These are phyloP conservation scores for Danio kyathit DNA, from an alignment of 2,797 vertebrate genomes.

Conservation along the genomic window DNA sequence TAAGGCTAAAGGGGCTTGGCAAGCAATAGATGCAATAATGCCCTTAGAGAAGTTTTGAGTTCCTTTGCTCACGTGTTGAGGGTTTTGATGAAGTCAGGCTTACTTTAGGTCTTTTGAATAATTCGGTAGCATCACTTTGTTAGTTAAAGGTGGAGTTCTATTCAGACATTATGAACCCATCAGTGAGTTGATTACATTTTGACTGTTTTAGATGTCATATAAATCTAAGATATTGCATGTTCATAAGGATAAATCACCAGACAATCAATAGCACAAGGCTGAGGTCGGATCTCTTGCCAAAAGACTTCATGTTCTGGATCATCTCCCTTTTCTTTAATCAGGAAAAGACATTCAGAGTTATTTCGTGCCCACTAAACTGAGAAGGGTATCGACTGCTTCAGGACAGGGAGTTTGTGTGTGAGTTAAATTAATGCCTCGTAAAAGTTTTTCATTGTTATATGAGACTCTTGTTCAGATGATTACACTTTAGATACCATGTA, in stretches of 20 bases:
- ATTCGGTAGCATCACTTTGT: conserved; percentile 62
- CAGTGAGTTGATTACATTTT: no score
- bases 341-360: conserved; percentile 73
- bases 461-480: background rate
- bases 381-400: conserved; percentile 70
- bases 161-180: no score
- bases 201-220: no score
- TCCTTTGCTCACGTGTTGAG: background rate
- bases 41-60: background rate
- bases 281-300: conserved; percentile 67
- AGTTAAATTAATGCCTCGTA: background rate
- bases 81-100: background rate
- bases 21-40: conserved; percentile 9
- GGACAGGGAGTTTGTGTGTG: background rate
- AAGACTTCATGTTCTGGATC: conserved; percentile 55
- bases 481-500: background rate
- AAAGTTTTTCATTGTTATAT: background rate
- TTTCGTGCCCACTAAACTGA: conserved; percentile 70
- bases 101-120: background rate
- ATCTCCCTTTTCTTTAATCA: conserved; percentile 73
- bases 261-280: conserved; percentile 55
- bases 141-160: background rate
- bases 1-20: background rate
- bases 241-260: conserved; percentile 58
- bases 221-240: no score